phyloP scores from a whole-genome alignment of 2,113 vertebrate genomes.

The Ophiodon elongatus region DNA sequence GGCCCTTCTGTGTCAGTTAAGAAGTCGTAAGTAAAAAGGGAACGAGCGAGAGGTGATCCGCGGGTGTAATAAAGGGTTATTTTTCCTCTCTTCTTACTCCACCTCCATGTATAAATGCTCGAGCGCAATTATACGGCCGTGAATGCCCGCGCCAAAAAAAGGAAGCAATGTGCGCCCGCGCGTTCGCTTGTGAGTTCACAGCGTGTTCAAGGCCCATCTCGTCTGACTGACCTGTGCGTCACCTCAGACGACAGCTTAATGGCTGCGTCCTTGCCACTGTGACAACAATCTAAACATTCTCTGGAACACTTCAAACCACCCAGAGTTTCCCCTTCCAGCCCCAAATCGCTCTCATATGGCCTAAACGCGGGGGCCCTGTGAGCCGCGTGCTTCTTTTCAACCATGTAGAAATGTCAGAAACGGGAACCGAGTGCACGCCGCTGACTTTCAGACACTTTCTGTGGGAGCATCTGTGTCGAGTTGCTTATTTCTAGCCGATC shows the following conservation, averaged over 20 bases:
- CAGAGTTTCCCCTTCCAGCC: slow-evolving; percentile 60
- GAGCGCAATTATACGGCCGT: not conserved
- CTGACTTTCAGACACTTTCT: not conserved
- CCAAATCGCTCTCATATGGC: slow-evolving; percentile 84
- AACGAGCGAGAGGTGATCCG: slow-evolving; percentile 15
- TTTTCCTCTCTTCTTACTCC: slow-evolving; percentile 30
- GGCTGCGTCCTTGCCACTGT: slow-evolving; percentile 79
- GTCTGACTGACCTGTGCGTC: slow-evolving; percentile 70
- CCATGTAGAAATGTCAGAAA: not conserved
- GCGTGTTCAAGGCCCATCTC: slow-evolving; percentile 45
- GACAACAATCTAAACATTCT: slow-evolving; percentile 82
- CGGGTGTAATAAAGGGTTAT: slow-evolving; percentile 14
- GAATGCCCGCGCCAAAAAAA: not conserved
- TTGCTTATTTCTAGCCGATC: not conserved
- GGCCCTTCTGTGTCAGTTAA: slow-evolving; percentile 54
- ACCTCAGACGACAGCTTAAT: slow-evolving; percentile 79
- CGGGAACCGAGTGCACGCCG: not conserved
- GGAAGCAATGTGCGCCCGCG: slow-evolving; percentile 26
- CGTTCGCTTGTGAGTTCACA: slow-evolving; percentile 52
- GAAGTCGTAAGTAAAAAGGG: slow-evolving; percentile 55
- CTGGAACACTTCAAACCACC: slow-evolving; percentile 70
- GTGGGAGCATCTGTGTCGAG: not conserved
- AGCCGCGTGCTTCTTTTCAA: slow-evolving; percentile 32
- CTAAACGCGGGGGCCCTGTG: slow-evolving; percentile 33
- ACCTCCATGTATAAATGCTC: not conserved